Evolutionary conservation across 2,113 vertebrate species (phyloP), one percentile per base, ranked within the genome.

Genomic region (Clupea harengus): DNA sequence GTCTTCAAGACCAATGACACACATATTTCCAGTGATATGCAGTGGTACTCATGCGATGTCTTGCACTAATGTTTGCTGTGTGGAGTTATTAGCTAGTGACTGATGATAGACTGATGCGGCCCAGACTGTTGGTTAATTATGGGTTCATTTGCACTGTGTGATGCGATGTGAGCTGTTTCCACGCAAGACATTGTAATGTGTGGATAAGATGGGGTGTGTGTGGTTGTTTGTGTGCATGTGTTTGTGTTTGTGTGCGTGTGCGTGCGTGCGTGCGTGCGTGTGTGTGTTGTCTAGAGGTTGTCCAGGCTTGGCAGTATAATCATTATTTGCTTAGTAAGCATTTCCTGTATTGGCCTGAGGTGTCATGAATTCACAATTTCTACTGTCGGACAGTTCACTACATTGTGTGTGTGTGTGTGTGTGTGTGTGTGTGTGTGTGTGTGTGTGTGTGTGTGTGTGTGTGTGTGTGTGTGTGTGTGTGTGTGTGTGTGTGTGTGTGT

Each of bases 341-440:
- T 15, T 78, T 78, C 72, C 72, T 78, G 72, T 78, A 78, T 78
- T 39, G 72, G 72, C 28, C 72, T 13, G 72, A 17, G 10, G 72
- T 78, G 72, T 39, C 72, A 44, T 78, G 72, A 78, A 78, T 78
- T 39, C 28, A 78, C 32, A 78, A 78, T 78, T 78, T 15, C 32
- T 44, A 78, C 28, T 15, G 17, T 22, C 17, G 22, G 72, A 78
- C 10, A 67, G 22, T 2, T 4, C n/a, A 11, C 1, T 25, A 4
- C 5, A 67, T 25, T n/a, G 6, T 67, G 64, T 28, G n/a, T 67
- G n/a, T 67, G 64, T 67, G 64, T 25, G 64, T 67, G 64, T 67
- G 60, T 64, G 60, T 64, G 60, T 22, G 64, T 67, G 64, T 67
- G 64, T 67, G 64, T 67, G 64, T 25, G 22, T 67, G 64, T 67